Evolutionary conservation across 2,113 vertebrate genomes (phyloP).

Genomic region (Gnathonemus longibarbis): DNA sequence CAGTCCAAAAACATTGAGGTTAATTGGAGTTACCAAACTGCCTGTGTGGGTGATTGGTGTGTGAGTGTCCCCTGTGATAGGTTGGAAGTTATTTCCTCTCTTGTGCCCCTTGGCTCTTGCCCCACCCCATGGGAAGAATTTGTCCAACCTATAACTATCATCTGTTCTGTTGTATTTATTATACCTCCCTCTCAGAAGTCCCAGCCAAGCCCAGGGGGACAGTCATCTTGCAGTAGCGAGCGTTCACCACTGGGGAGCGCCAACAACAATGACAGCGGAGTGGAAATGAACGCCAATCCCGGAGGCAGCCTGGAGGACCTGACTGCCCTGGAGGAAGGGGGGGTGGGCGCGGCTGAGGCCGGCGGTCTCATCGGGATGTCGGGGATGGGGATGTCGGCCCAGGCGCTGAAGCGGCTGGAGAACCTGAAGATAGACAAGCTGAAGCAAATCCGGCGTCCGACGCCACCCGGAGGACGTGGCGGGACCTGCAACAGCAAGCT

Average conservation of each 20-base stretch:
- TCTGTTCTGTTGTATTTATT: background rate
- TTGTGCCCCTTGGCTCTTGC: background rate
- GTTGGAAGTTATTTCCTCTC: background rate
- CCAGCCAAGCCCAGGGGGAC: slow-evolving; percentile 83
- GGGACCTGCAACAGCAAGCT: slow-evolving; percentile 59
- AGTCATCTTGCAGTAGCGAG: slow-evolving; percentile 94
- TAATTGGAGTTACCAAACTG: no score
- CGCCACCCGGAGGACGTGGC: slow-evolving; percentile 55
- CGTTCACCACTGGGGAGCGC: slow-evolving; percentile 86
- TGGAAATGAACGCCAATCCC: slow-evolving; percentile 88
- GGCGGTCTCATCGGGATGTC: slow-evolving; percentile 53
- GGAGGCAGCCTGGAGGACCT: slow-evolving; percentile 89
- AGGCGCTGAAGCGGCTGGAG: slow-evolving; percentile 81
- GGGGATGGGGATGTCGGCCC: slow-evolving; percentile 69
- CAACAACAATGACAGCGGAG: slow-evolving; percentile 93
- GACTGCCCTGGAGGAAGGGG: slow-evolving; percentile 78
- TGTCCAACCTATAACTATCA: background rate
- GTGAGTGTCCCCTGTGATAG: background rate
- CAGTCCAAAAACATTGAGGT: background rate
- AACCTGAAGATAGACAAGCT: slow-evolving; percentile 90
- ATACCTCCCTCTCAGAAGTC: slow-evolving; percentile 66
- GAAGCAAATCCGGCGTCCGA: slow-evolving; percentile 75
- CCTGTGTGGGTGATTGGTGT: no score
- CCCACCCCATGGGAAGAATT: background rate
- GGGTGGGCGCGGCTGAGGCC: slow-evolving; percentile 47